Evolutionary conservation across 2,797 vertebrate genomes (phyloP).

Genomic region (Crossoptilon crossoptilon): DNA sequence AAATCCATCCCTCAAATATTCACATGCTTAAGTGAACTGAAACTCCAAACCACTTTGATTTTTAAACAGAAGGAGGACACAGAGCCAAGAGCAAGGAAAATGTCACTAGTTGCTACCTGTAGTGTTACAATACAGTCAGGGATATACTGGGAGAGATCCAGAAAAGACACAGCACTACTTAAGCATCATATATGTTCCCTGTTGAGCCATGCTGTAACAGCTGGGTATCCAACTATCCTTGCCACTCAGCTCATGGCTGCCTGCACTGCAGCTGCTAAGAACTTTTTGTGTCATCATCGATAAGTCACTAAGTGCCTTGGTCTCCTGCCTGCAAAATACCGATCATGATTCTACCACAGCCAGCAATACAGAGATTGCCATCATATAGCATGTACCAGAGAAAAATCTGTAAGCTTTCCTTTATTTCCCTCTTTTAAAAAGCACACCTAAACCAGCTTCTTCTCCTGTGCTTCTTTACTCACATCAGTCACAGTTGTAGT

Average conservation of each 20-base stretch:
- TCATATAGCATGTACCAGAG: not conserved
- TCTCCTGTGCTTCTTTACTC: not conserved
- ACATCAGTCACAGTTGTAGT: not conserved
- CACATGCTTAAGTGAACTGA: not conserved
- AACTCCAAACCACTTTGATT: not conserved
- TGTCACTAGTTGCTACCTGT: not conserved
- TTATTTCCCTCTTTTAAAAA: not conserved
- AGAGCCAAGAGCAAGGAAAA: not conserved
- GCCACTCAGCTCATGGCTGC: not conserved
- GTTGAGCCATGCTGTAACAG: not conserved
- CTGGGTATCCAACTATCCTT: not conserved
- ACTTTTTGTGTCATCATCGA: not conserved
- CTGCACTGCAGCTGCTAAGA: not conserved
- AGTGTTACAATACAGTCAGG: not conserved
- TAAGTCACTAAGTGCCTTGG: not conserved
- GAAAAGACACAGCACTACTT: not conserved
- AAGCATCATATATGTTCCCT: not conserved
- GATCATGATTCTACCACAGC: not conserved
- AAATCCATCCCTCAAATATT: not conserved
- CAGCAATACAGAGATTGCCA: not conserved
- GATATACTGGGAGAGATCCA: not conserved
- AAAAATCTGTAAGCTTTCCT: not conserved
- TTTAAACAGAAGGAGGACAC: not conserved
- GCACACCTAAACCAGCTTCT: not conserved
- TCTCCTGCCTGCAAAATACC: not conserved